Base-by-base conservation (phyloP, 2,888 invertebrate genomes). In the Drosophila diplacantha region DNA sequence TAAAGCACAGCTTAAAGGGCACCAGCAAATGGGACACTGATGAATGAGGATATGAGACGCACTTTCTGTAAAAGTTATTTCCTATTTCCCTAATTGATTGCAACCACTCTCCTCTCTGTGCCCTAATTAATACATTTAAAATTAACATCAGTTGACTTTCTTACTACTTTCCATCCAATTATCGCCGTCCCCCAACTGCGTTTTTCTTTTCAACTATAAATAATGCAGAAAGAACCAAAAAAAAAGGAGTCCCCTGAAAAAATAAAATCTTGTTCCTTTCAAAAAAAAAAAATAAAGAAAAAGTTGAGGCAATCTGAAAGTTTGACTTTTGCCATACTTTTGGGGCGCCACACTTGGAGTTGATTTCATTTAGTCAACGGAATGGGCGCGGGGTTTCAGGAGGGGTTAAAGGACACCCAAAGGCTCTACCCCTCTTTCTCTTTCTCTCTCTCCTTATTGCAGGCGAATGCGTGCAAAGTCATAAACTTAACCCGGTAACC, bases 401-500 rank as follows among this genome's bases (percentile, higher is more conserved):
- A 3, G 18, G 26, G 26, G 5, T 7, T 18, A 6, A 34, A 18
- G 31, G 56, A 47, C 46, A 11, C 29, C 38, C 20, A n/a, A 22
- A 9, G 3, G 2, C 20, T 20, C 20, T 20, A n/a, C n/a, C n/a
- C n/a, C 20, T 20, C 20, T 20, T 3, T 3, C 20, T 20, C 3
- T 20, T 20, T 3, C 5, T 22, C 22, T 8, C 6, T 7, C 26
- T 26, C 18, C 44, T 22, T 22, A 20, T 31, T 49, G 57, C 35
- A 49, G 53, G 38, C 20, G 59, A 53, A 53, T 58, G 66, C 53
- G 79, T 78, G 81, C 60, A 52, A 66, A 72, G 73, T 67, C 72
- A 64, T 79, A 77, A 77, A 78, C 77, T 78, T 78, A 78, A 81
- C 79, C 79, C 70, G 79, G 57, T 78, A 67, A 78, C 77, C 77